Base-by-base conservation (phyloP, 2,888 invertebrate genomes). In the Nemapogon koenigi region DNA sequence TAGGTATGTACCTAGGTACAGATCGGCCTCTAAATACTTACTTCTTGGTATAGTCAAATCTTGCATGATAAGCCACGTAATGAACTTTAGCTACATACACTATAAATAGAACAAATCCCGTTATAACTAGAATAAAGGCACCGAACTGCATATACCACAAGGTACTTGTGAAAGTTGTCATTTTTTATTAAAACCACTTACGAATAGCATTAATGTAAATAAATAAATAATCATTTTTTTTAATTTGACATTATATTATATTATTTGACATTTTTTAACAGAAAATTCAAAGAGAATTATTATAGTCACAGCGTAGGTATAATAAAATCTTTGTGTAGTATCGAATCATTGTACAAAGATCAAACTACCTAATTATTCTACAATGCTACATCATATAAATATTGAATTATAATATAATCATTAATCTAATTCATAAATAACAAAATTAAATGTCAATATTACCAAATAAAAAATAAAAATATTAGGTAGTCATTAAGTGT, bases 91-190 rank as follows among this genome's bases (percentile, higher is more conserved):
- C 61, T 37, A 73, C 43, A 43, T 70, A 72, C n/a, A 73, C 43
- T 41, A 71, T 52, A 13, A 63, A 60, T 25, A 48, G 47, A 43
- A 76, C 73, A 45, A 76, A 73, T 16, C 39, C 39, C 32, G 61
- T 52, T 28, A 71, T 46, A 11, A 59, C 42, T 4, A 55, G 31
- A 16, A 49, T 52, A 47, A 72, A 71, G 2, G 59, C 61, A 16
- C 66, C 43, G 40, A 75, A 71, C 40, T 76, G 76, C 18, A 75
- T 49, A 46, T 71, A 75, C 76, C 76, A 76, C 2, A 73, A 47
- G 3, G 53, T 46, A 41, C 55, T 64, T 0, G 72, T 62, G 40
- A 62, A 69, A 37, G 57, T 22, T 22, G 6, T 22, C 6, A 22
- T 22, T 22, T 22, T 22, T 8, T 28, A 4, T 28, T 28, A 28